Evolutionary conservation across 2,113 vertebrate species (phyloP), one percentile per base, ranked within the genome.

Genomic region (Microtus montanus): DNA sequence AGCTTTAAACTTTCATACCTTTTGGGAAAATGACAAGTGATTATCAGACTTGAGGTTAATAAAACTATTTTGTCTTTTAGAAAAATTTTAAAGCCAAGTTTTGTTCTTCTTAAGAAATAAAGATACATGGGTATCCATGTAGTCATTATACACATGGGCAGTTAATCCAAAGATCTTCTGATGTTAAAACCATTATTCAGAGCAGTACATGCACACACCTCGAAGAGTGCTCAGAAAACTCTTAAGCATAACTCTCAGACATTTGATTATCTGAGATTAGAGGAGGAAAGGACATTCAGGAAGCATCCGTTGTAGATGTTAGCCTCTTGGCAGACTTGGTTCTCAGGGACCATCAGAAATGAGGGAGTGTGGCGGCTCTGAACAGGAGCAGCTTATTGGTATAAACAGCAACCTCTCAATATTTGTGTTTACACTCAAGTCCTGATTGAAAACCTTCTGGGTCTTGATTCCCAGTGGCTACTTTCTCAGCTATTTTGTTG

Each of bases 1-100:
- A 93, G 79, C 7, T n/a, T 80, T 90, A 63, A 54, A 58, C 52
- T 83, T 91, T 94, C 3, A 74, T 93, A 54, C 63, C 71, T 86
- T 5, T 26, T 63, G 58, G n/a, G 70, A 95, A 74, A 96, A 68
- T 35, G 13, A 44, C 74, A 74, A 68, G 28, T 90, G 90, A 73
- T 47, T 82, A 2, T 95, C 44, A 89, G 82, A 47, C 41, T 68
- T 88, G 19, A 66, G 54, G 3, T 35, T 93, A 30, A 0, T 54
- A 58, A 28, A 86, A 87, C 13, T 71, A 70, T 91, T 52, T n/a
- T 83, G 54, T 83, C 3, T 15, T 83, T 58, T 58, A 38, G 80
- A 63, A 83, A 83, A 83, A 19, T 10, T 17, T 63, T 84, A 84
- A 84, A 84, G 80, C 14, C n/a, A 64, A 63, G 4, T 83, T 44